phyloP scores from a whole-genome alignment of 2,797 vertebrate genomes.

The Acanthurus leucopareius region DNA sequence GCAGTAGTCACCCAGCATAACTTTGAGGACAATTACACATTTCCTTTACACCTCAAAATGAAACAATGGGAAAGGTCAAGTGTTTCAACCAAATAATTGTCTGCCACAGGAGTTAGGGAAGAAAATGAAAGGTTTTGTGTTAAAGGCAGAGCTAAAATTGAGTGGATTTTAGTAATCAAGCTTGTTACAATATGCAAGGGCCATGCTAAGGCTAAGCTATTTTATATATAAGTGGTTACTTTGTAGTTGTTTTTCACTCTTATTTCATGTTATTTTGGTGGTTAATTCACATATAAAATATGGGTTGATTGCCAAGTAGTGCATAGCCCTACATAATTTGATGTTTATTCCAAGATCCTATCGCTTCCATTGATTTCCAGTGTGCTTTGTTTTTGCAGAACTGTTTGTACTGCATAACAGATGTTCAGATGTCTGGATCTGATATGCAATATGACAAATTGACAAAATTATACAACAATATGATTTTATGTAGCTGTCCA shows the following conservation, averaged over 20 bases:
- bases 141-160: neutral
- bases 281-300: too few relatives aligned
- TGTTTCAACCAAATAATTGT: neutral
- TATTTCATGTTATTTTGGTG: too few relatives aligned
- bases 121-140: neutral
- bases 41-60: constrained; percentile 7
- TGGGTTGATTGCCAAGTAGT: too few relatives aligned
- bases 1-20: neutral
- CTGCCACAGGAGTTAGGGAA: neutral
- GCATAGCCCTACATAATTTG: too few relatives aligned
- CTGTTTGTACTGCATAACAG: neutral
- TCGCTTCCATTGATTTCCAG: neutral
- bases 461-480: neutral
- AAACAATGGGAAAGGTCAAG: constrained; percentile 9
- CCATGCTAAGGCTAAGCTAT: neutral
- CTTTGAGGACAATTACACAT: neutral
- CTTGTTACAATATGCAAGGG: neutral
- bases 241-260: neutral
- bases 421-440: neutral
- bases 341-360: neutral
- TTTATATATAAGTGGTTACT: neutral
- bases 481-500: neutral
- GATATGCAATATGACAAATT: neutral
- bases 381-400: too few relatives aligned
- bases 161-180: neutral